Evolutionary conservation across 1,140 invertebrate species (phyloP).

Genomic region (Sweltsa coloradensis): DNA sequence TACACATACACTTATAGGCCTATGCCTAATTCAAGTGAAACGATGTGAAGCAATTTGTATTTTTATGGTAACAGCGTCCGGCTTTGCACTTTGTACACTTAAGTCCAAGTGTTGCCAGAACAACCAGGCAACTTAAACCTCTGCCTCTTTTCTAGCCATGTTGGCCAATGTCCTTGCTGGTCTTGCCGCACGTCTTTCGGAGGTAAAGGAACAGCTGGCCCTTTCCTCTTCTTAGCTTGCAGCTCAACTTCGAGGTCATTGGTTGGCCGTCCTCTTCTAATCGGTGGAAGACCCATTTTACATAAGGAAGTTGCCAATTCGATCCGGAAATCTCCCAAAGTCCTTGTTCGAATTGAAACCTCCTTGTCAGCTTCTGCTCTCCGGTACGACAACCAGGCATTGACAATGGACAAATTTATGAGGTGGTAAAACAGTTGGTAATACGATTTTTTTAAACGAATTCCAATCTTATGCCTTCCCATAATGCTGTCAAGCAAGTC

Average conservation of each 20-base stretch:
- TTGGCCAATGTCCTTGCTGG: conserved; percentile 26
- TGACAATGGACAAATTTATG: conserved; percentile 20
- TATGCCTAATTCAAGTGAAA: too few relatives aligned
- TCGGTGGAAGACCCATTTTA: conserved; percentile 4
- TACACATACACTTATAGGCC: too few relatives aligned
- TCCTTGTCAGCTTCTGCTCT: conserved; percentile 18
- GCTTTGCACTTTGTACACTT: background rate
- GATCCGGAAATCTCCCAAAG: conserved; percentile 5
- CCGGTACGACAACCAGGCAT: conserved; percentile 22
- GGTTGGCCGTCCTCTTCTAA: conserved; percentile 8
- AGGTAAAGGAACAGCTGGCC: conserved; percentile 19
- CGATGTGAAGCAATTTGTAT: background rate
- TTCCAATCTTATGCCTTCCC: conserved; percentile 21
- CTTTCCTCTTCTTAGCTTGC: background rate
- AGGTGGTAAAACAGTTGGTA: conserved; percentile 23
- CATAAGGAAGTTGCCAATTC: conserved; percentile 14
- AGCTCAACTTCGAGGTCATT: conserved; percentile 2
- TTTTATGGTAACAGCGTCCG: background rate
- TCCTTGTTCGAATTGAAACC: background rate
- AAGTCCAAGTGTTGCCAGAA: background rate
- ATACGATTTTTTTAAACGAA: conserved; percentile 12
- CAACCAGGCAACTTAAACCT: conserved; percentile 22
- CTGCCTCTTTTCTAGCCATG: conserved; percentile 21
- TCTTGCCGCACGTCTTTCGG: conserved; percentile 22
- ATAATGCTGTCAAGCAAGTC: conserved; percentile 24